Conservation (phyloP, 1,140 invertebrate genomes). For the Hermetia illucens region DNA sequence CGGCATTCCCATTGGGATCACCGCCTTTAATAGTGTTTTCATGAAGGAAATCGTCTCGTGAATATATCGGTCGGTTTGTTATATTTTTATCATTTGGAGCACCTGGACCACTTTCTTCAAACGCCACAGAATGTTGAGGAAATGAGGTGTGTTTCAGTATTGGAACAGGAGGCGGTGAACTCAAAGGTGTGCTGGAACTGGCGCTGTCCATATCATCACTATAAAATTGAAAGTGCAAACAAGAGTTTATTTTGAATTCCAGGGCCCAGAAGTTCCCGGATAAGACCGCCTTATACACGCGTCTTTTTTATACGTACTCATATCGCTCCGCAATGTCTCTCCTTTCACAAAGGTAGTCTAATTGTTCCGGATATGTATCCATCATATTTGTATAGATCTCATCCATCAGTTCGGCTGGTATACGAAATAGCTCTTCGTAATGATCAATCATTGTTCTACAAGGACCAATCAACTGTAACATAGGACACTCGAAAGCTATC, state of each 20-base stretch:
- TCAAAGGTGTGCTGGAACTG: slow-evolving; percentile 1
- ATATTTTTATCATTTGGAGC: neutral
- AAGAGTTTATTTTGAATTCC: neutral
- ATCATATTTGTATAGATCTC: slow-evolving; percentile 74
- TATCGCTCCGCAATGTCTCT: slow-evolving; percentile 8
- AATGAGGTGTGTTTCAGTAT: neutral
- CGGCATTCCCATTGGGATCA: neutral
- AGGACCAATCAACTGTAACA: slow-evolving; percentile 5
- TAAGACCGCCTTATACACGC: too few relatives aligned
- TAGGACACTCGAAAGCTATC: too few relatives aligned
- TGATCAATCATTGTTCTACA: slow-evolving; percentile 62
- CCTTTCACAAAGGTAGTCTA: slow-evolving; percentile 50
- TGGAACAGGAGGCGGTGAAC: neutral
- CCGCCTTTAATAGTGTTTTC: slow-evolving; percentile 48
- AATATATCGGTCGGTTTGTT: slow-evolving; percentile 34
- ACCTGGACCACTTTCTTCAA: neutral
- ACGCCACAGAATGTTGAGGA: neutral
- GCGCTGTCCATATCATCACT: slow-evolving; percentile 4
- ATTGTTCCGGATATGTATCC: slow-evolving; percentile 61
- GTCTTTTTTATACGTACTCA: neutral
- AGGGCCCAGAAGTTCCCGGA: too few relatives aligned
- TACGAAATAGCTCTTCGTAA: slow-evolving; percentile 55
- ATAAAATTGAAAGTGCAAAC: neutral
- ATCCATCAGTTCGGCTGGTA: slow-evolving; percentile 65
- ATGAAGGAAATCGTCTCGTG: slow-evolving; percentile 56